Evolutionary conservation across 92 coral and sea anemone genomes (phyloP), one percentile per base, ranked within the genome.

Genomic region (Paramuricea clavata): DNA sequence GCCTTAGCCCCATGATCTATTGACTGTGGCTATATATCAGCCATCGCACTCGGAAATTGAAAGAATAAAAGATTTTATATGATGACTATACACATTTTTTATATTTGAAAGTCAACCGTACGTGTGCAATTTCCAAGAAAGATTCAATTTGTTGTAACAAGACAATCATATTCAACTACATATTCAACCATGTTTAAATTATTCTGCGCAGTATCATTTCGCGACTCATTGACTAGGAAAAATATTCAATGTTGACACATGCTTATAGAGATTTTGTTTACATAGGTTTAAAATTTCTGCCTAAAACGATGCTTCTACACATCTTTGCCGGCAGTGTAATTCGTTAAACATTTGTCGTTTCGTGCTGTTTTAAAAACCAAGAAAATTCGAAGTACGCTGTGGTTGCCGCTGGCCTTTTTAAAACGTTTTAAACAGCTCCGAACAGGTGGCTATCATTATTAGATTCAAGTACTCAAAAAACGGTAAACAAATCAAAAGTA

Each of bases 191-290:
- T 32, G 41, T 35, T 22, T 2, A 23, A 35, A 34, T 35, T 15
- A 17, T 33, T 12, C 47, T 21, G n/a, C n/a, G n/a, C n/a, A n/a
- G n/a, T n/a, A n/a, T n/a, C n/a, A n/a, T n/a, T n/a, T 35, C 30
- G 9, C 16, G 36, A 41, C 50, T 71, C 77, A 71, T 71, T 74
- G n/a, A 47, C 80, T 12, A 42, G 33, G 42, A 42, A 74, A 74
- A 74, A n/a, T 74, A 74, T 74, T 74, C 80, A 22, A 47, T 44
- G 36, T 44, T 74, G 80, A 74, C 60, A 21, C 36, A 26, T 15
- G 80, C 80, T 74, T 42, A 74, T 74, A 4, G 34, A 26, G n/a
- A 33, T 12, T 52, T 4, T 74, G 22, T 74, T 74, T 74, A 47
- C 80, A 42, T 47, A 43, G 43, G 80, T 26, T 74, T 26, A 16